These are phyloP conservation scores for Amphimedon queenslandica DNA, from an alignment of 37 sponge, comb jelly and placozoan genomes.

Conservation along the genomic window DNA sequence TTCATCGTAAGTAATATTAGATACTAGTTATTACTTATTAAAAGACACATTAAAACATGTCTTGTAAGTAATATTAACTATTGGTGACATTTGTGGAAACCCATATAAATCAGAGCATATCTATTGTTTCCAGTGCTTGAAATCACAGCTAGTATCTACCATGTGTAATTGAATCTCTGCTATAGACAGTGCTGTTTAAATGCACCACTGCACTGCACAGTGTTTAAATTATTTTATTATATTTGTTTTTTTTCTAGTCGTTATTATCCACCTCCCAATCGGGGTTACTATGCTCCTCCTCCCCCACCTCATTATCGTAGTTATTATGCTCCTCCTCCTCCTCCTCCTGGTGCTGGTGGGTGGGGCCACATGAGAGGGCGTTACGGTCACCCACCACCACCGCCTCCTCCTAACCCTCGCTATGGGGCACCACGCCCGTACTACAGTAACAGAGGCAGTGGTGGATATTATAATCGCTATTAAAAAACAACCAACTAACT, in stretches of 20 bases:
- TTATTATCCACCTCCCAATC: not conserved
- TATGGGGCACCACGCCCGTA: not conserved
- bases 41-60: too few relatives aligned
- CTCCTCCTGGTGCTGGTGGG: not conserved
- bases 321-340: not conserved
- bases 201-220: not conserved
- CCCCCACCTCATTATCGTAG: not conserved
- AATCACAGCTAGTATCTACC: too few relatives aligned
- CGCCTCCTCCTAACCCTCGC: not conserved
- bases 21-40: too few relatives aligned
- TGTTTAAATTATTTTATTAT: not conserved
- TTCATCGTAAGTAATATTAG: too few relatives aligned
- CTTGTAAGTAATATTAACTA: too few relatives aligned
- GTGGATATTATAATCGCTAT: slow-evolving; percentile 7
- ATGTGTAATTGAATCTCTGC: too few relatives aligned
- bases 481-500: too few relatives aligned
- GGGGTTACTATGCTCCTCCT: not conserved
- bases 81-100: too few relatives aligned
- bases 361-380: not conserved
- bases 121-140: too few relatives aligned
- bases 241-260: not conserved
- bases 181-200: too few relatives aligned
- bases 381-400: not conserved
- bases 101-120: too few relatives aligned
- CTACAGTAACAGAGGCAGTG: not conserved